A percentile compares a stretch with the other conserved stretches of the same genome.
These are phyloP conservation scores for Zeuzera pyrina DNA, from an alignment of 2,888 invertebrate species.

Conservation along the genomic window DNA sequence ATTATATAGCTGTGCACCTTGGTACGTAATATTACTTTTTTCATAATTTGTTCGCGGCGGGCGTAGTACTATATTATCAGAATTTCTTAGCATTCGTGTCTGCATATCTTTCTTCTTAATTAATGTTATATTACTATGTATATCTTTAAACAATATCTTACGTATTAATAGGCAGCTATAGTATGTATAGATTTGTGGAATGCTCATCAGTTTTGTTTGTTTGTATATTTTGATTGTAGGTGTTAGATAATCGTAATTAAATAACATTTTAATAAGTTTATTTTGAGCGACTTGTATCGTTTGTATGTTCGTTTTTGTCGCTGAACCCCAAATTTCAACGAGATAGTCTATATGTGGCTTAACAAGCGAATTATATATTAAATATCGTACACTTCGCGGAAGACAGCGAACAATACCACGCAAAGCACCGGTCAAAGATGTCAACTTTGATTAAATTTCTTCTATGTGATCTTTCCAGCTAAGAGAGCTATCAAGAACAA, in stretches of 20 bases:
- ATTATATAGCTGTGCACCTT: slow-evolving; percentile 2
- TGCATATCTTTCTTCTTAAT: too few species aligned
- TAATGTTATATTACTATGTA: background rate
- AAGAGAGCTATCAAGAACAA: background rate
- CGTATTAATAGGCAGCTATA: background rate
- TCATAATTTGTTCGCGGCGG: slow-evolving; percentile 3
- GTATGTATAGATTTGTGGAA: background rate
- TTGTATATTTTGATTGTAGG: slow-evolving; percentile 1
- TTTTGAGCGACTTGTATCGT: slow-evolving; percentile 1
- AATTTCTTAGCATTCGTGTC: too few species aligned
- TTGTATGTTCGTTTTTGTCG: background rate
- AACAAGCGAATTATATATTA: too few species aligned
- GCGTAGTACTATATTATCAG: too few species aligned
- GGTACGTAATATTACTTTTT: background rate
- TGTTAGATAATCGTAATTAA: background rate
- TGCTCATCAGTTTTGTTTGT: slow-evolving; percentile 1
- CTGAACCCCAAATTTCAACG: slow-evolving; percentile 2
- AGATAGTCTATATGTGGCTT: too few species aligned
- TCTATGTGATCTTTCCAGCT: slow-evolving; percentile 1
- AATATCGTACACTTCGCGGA: background rate
- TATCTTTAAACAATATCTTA: background rate
- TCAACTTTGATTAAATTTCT: background rate
- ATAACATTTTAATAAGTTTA: slow-evolving; percentile 2
- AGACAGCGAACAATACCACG: slow-evolving; percentile 1
- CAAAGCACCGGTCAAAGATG: background rate